These are phyloP conservation scores for Caenorhabditis latens DNA, from an alignment of 1,140 invertebrate genomes.

Conservation along the genomic window DNA sequence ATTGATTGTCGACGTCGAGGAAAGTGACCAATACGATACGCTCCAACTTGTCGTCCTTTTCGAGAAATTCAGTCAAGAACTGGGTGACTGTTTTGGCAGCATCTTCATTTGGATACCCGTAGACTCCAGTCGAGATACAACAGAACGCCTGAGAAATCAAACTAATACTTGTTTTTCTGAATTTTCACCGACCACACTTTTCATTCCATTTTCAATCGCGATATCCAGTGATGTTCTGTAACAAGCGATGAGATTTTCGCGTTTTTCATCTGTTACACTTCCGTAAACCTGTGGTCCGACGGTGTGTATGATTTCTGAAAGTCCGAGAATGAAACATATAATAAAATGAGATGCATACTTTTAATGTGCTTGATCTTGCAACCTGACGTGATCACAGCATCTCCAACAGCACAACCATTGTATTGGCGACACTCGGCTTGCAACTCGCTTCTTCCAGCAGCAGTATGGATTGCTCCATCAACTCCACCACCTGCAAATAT, in stretches of 20 bases:
- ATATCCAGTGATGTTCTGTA: slow-evolving; percentile 50
- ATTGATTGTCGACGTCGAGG: slow-evolving; percentile 49
- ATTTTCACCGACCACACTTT: not conserved
- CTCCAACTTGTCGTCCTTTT: slow-evolving; percentile 46
- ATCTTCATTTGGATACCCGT: slow-evolving; percentile 64
- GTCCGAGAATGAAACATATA: not conserved
- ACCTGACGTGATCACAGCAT: slow-evolving; percentile 55
- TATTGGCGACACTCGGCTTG: slow-evolving; percentile 55
- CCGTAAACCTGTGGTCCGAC: slow-evolving; percentile 50
- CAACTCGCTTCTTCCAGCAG: slow-evolving; percentile 49
- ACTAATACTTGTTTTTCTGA: not conserved
- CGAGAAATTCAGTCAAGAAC: slow-evolving; percentile 41
- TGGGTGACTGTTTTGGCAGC: slow-evolving; percentile 54
- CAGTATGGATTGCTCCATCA: slow-evolving; percentile 62
- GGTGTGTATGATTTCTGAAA: slow-evolving; percentile 62
- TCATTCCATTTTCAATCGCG: slow-evolving; percentile 29
- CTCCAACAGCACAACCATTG: slow-evolving; percentile 41
- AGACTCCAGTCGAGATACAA: slow-evolving; percentile 63
- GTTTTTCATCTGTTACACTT: not conserved
- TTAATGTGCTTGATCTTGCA: slow-evolving; percentile 57
- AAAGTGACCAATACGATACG: slow-evolving; percentile 55
- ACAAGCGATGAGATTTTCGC: slow-evolving; percentile 41
- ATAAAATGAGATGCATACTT: slow-evolving; percentile 11
- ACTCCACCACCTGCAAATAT: slow-evolving; percentile 57
- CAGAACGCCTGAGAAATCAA: slow-evolving; percentile 58